Conservation (phyloP, 2,888 invertebrate species). For the Sicus ferrugineus region DNA sequence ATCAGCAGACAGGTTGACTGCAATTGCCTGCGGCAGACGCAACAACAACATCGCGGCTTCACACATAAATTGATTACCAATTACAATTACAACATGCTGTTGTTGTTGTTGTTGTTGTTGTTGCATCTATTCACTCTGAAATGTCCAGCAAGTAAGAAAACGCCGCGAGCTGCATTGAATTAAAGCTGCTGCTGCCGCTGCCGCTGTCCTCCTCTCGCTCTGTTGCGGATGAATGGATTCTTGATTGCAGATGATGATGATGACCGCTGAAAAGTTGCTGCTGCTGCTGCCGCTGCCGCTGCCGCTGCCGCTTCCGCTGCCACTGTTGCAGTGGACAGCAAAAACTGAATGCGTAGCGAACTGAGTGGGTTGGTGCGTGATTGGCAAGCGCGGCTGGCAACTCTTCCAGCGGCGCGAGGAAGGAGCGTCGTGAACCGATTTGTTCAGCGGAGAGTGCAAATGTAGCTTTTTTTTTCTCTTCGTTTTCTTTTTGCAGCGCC, state of each 20-base stretch:
- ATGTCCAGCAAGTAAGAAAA: too few relatives aligned
- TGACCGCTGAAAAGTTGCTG: neutral
- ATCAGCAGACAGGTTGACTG: slow-evolving; percentile 16
- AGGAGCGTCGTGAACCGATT: too few relatives aligned
- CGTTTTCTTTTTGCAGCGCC: too few relatives aligned
- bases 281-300: neutral
- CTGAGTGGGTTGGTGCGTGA: neutral
- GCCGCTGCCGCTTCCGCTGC: too few relatives aligned
- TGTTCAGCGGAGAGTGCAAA: too few relatives aligned
- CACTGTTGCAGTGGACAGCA: neutral
- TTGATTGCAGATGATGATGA: slow-evolving; percentile 2
- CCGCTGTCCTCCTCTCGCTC: neutral
- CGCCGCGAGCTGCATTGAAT: neutral
- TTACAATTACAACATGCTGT: neutral
- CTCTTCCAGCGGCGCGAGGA: too few relatives aligned
- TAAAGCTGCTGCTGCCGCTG: neutral
- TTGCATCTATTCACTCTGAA: neutral
- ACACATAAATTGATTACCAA: slow-evolving; percentile 8
- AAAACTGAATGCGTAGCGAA: neutral
- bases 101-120: slow-evolving; percentile 13
- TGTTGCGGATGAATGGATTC: neutral
- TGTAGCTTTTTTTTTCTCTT: too few relatives aligned
- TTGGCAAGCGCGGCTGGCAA: too few relatives aligned
- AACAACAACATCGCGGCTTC: neutral
- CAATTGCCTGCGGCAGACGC: neutral